Evolutionary conservation across 2,888 invertebrate genomes (phyloP).

Genomic region (Apocheima hispidaria): DNA sequence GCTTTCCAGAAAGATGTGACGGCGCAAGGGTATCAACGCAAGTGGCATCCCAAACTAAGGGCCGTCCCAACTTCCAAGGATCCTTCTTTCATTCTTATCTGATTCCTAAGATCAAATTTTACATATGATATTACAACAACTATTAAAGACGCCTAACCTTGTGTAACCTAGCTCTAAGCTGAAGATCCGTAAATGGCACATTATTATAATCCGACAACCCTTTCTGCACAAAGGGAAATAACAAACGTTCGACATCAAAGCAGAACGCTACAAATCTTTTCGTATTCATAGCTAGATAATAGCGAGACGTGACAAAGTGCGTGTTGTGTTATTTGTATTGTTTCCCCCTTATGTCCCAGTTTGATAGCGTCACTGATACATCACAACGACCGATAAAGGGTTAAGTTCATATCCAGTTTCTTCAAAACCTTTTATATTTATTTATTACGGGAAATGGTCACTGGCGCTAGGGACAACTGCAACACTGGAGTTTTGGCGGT

Average conservation of each 20-base stretch:
- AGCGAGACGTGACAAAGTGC: slow-evolving; percentile 42
- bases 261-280: slow-evolving; percentile 40
- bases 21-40: too few species aligned
- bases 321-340: slow-evolving; percentile 39
- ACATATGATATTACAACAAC: too few species aligned
- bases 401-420: slow-evolving; percentile 1
- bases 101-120: too few species aligned
- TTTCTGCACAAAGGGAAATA: slow-evolving; percentile 26
- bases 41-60: too few species aligned
- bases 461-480: too few species aligned
- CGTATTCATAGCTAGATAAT: slow-evolving; percentile 42
- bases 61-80: too few species aligned
- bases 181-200: slow-evolving; percentile 5
- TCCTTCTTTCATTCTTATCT: too few species aligned
- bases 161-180: slow-evolving; percentile 11
- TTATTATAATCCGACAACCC: slow-evolving; percentile 34
- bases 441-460: too few species aligned
- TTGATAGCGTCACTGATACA: slow-evolving; percentile 8
- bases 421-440: not conserved
- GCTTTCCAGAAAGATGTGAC: too few species aligned
- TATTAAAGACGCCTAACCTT: not conserved
- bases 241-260: slow-evolving; percentile 42
- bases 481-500: too few species aligned
- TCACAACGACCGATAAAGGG: slow-evolving; percentile 8
- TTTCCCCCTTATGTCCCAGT: slow-evolving; percentile 21